Evolutionary conservation across 1,140 invertebrate genomes (phyloP).

Genomic region (Drosophila nigromelanica): DNA sequence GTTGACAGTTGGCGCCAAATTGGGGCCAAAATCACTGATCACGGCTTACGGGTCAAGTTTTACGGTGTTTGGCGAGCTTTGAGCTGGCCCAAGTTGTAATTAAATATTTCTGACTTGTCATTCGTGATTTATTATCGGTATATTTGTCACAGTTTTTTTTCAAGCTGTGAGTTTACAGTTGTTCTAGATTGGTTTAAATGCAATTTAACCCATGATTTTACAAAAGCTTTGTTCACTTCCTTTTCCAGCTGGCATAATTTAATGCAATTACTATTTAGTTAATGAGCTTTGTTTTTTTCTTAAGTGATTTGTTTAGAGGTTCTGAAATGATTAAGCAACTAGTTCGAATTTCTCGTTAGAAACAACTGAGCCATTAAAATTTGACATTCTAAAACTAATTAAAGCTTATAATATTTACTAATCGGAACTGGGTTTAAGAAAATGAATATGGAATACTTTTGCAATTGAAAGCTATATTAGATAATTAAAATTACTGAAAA

Average conservation of each 20-base stretch:
- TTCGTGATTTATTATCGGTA: conserved; percentile 9
- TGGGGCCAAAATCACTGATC: conserved; percentile 30
- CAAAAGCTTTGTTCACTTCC: conserved; percentile 2
- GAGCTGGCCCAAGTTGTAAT: conserved; percentile 23
- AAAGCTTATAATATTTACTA: no score
- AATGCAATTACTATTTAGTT: not conserved
- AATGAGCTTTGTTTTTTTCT: conserved; percentile 1
- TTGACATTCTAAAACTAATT: no score
- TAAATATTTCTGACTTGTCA: conserved; percentile 36
- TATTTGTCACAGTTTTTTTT: conserved; percentile 28
- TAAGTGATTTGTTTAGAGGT: no score
- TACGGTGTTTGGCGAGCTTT: conserved; percentile 21
- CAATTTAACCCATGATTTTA: conserved; percentile 21
- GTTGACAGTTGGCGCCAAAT: conserved; percentile 42
- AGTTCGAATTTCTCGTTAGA: not conserved
- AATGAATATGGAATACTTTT: no score
- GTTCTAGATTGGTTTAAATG: conserved; percentile 9
- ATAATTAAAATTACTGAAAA: no score
- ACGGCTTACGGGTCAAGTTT: not conserved
- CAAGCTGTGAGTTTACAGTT: conserved; percentile 4
- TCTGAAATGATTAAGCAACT: no score
- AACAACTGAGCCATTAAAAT: not conserved
- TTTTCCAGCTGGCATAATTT: conserved; percentile 1
- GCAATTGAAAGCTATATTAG: no score
- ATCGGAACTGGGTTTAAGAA: no score